phyloP scores from a whole-genome alignment of 2,113 vertebrate species.

The Chionis minor region DNA sequence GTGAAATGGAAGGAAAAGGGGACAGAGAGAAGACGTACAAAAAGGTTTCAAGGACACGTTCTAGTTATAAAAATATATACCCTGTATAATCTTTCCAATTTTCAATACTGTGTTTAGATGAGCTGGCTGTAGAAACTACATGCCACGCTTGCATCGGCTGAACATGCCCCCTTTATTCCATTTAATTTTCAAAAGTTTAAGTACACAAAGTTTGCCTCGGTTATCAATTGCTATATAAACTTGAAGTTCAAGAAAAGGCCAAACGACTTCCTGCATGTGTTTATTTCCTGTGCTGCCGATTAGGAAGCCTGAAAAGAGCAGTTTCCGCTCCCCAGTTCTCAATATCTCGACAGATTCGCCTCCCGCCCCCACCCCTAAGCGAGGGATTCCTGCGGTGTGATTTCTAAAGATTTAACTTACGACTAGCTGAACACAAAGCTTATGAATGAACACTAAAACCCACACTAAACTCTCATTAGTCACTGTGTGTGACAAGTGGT shows the following conservation, averaged over 20 bases:
- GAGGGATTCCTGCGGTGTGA: conserved; percentile 51
- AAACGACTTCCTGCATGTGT: conserved; percentile 65
- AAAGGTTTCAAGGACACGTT: neutral
- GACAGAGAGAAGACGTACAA: neutral
- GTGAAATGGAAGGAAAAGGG: neutral
- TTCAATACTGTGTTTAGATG: neutral
- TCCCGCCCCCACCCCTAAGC: conserved; percentile 53
- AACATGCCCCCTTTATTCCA: neutral
- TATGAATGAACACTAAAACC: conserved; percentile 72
- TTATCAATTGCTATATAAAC: conserved; percentile 55
- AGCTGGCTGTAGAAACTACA: neutral
- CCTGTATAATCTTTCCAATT: neutral
- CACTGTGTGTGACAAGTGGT: conserved; percentile 73
- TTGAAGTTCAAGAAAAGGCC: conserved; percentile 67
- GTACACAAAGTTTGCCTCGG: neutral
- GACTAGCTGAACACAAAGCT: conserved; percentile 57
- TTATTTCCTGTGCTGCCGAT: conserved; percentile 60
- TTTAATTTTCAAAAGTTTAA: conserved; percentile 17
- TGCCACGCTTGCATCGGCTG: neutral
- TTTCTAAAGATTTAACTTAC: conserved; percentile 74
- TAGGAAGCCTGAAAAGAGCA: conserved; percentile 70
- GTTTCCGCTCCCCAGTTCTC: conserved; percentile 56
- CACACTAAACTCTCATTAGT: conserved; percentile 71
- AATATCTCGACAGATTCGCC: conserved; percentile 44
- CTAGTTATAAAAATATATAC: neutral